Evolutionary conservation across 37 sponge, comb jelly and placozoan species (phyloP).

Genomic region (Cladorhizidae sp.): DNA sequence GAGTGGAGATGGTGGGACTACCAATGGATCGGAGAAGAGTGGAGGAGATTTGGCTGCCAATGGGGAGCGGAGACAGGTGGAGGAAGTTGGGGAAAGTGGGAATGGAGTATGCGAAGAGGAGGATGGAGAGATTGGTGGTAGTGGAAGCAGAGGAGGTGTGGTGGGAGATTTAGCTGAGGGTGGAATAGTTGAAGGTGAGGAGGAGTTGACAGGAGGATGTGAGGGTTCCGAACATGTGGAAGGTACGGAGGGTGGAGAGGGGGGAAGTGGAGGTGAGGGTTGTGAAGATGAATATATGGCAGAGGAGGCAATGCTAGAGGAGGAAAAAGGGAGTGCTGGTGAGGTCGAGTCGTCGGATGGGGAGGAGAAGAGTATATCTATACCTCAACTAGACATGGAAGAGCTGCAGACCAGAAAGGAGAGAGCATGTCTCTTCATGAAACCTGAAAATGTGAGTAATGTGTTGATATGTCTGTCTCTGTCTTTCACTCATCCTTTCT

Average conservation of each 20-base stretch:
- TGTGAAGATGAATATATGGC: not conserved
- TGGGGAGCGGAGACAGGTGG: not conserved
- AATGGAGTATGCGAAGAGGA: not conserved
- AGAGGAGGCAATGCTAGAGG: not conserved
- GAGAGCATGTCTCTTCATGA: too few relatives aligned
- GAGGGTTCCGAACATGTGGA: not conserved
- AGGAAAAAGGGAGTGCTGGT: not conserved
- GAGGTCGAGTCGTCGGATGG: not conserved
- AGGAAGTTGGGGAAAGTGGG: too few relatives aligned
- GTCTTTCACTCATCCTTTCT: not conserved
- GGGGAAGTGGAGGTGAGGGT: not conserved
- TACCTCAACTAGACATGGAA: too few relatives aligned
- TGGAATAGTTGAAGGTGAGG: not conserved
- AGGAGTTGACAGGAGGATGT: not conserved
- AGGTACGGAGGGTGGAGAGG: not conserved
- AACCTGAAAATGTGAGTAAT: not conserved
- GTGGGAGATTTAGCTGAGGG: not conserved
- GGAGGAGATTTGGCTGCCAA: too few relatives aligned
- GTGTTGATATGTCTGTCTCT: not conserved
- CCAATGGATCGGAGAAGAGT: not conserved
- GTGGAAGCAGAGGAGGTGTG: not conserved
- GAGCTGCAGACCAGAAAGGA: too few relatives aligned
- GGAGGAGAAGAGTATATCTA: not conserved
- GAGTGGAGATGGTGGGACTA: too few relatives aligned
- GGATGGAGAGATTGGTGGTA: not conserved